Conservation (phyloP, 2,888 invertebrate species). For the Erannis defoliaria region DNA sequence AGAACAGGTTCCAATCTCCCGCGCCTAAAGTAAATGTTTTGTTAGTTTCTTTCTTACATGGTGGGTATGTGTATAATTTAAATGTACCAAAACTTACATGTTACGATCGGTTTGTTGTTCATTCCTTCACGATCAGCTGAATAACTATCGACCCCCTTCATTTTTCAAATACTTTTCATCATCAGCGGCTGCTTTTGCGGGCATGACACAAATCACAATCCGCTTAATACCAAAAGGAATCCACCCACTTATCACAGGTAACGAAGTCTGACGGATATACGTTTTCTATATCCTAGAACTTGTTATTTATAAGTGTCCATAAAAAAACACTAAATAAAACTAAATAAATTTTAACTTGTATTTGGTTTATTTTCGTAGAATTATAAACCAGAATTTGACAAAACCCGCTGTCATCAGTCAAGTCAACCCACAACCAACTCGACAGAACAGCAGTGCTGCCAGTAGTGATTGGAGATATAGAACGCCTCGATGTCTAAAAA, state of each 20-base stretch:
- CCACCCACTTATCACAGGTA: conserved; percentile 75
- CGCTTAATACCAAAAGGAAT: conserved; percentile 59
- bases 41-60: conserved; percentile 19
- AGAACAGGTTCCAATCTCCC: conserved; percentile 94
- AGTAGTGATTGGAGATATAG: too few species aligned
- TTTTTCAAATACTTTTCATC: conserved; percentile 78
- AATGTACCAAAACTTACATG: conserved; percentile 87
- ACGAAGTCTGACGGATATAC: conserved; percentile 37
- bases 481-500: too few species aligned
- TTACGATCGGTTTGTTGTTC: conserved; percentile 91
- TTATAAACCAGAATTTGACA: conserved; percentile 64
- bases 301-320: conserved; percentile 15
- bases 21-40: conserved; percentile 86
- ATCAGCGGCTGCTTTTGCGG: conserved; percentile 73
- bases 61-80: conserved; percentile 3
- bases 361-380: conserved; percentile 40
- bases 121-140: conserved; percentile 84
- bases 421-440: conserved; percentile 73
- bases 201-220: conserved; percentile 77
- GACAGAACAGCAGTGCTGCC: too few species aligned
- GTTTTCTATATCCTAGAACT: not conserved
- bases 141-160: conserved; percentile 87
- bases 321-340: conserved; percentile 23
- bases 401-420: conserved; percentile 68
- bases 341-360: conserved; percentile 14